Conservation (phyloP, 2,888 invertebrate species). For the Osmoderma eremita region DNA sequence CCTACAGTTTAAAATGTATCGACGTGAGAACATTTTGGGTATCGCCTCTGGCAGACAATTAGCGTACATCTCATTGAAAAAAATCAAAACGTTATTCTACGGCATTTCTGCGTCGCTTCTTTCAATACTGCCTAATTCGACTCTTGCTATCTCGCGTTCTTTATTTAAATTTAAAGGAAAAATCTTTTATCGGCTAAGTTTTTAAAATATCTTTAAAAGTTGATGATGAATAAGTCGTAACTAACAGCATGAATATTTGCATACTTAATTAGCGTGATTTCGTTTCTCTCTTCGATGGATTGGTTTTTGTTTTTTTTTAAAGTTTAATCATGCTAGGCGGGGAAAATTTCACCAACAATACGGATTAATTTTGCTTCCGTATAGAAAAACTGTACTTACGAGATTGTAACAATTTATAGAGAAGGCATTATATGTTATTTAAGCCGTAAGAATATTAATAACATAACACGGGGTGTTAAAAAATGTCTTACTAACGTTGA, state of each 20-base stretch:
- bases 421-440: no score
- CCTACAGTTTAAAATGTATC: no score
- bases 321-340: neutral
- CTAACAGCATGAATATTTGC: slow-evolving; percentile 59
- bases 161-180: slow-evolving; percentile 56
- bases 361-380: neutral
- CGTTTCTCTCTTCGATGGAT: slow-evolving; percentile 11
- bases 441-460: no score
- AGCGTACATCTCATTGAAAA: slow-evolving; percentile 54
- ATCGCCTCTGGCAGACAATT: slow-evolving; percentile 49
- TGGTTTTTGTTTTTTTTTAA: slow-evolving; percentile 19
- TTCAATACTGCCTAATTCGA: slow-evolving; percentile 60
- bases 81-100: slow-evolving; percentile 59
- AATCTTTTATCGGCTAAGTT: slow-evolving; percentile 57
- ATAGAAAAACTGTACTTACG: no score
- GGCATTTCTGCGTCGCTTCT: slow-evolving; percentile 53
- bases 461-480: no score
- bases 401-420: no score
- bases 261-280: slow-evolving; percentile 51
- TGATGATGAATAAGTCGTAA: slow-evolving; percentile 56
- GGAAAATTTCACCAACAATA: neutral
- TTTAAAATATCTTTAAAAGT: slow-evolving; percentile 57
- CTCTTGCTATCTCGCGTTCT: slow-evolving; percentile 57
- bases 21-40: slow-evolving; percentile 28
- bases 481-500: no score